Conservation (phyloP, 2,888 invertebrate genomes). For the Tipula helvola region DNA sequence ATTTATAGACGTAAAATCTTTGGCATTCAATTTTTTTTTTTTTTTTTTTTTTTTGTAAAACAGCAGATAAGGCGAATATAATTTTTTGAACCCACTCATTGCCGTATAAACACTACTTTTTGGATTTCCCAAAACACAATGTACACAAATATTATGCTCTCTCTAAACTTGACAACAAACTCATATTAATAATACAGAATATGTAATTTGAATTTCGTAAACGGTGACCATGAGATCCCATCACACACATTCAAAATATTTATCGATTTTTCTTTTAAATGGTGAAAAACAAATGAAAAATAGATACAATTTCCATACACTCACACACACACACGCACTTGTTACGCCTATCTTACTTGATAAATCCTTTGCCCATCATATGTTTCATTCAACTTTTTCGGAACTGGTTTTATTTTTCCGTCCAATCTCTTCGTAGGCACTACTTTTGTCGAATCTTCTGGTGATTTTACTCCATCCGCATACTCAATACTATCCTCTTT, state of each 20-base stretch:
- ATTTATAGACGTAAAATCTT: background rate
- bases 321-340: background rate
- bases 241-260: background rate
- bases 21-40: background rate
- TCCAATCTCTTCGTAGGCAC: background rate
- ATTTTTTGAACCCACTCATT: background rate
- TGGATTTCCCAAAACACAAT: background rate
- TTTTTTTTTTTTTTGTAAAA: background rate
- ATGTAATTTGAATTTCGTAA: background rate
- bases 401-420: background rate
- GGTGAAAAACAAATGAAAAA: background rate
- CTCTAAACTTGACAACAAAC: background rate
- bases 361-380: slow-evolving; percentile 23
- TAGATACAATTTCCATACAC: background rate
- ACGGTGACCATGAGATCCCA: background rate
- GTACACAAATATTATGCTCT: background rate
- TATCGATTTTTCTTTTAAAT: background rate
- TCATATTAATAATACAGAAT: background rate
- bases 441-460: background rate
- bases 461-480: background rate
- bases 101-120: background rate
- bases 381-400: slow-evolving; percentile 16
- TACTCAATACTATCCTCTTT: background rate
- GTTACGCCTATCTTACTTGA: slow-evolving; percentile 17
- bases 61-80: background rate